Evolutionary conservation across 2,888 invertebrate genomes (phyloP), one percentile per base, ranked within the genome.

Genomic region (Epinotia nisella): DNA sequence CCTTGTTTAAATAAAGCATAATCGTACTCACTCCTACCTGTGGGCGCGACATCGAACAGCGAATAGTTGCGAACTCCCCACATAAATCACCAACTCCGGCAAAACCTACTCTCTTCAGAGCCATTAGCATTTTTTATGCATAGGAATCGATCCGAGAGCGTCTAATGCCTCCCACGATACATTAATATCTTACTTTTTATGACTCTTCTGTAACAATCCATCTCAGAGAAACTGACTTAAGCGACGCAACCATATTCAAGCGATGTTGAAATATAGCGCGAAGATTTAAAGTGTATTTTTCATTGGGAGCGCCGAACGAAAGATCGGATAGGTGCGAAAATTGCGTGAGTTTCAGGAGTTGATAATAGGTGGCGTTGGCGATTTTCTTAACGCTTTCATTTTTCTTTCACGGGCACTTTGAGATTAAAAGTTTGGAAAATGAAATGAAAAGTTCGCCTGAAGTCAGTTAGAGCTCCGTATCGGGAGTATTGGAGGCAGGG

Each of bases 131-230:
- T 93, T 92, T 93, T 93, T 93, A 93, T 93, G 93, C 92, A 93
- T 92, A 93, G 89, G 86, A 93, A 93, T 93, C 93, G 93, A 93
- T 93, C 93, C 92, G 77, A 78, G 84, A 83, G 87, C 87, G 89
- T 88, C 91, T 93, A 93, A 93, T 92, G 93, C 93, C 92, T 93
- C 93, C 93, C 93, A 88, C 91, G 93, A 93, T 93, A 93, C 93
- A 93, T 93, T 93, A 93, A 93, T 93, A 93, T 93, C 93, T 93
- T 91, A 93, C 92, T 93, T 93, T 93, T 93, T 93, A 93, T 92
- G 93, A 93, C 91, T 93, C 90, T 91, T 91, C 88, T 86, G 89
- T 87, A 93, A 91, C 90, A 91, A 90, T 90, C 84, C 87, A 87
- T 89, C 90, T 87, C 83, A 74, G 77, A 73, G 72, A 75, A 75